Evolutionary conservation across 35 echinoderm and acorn worm genomes (phyloP), one percentile per base, ranked within the genome.

Genomic region (Ophiothrix spiculata): DNA sequence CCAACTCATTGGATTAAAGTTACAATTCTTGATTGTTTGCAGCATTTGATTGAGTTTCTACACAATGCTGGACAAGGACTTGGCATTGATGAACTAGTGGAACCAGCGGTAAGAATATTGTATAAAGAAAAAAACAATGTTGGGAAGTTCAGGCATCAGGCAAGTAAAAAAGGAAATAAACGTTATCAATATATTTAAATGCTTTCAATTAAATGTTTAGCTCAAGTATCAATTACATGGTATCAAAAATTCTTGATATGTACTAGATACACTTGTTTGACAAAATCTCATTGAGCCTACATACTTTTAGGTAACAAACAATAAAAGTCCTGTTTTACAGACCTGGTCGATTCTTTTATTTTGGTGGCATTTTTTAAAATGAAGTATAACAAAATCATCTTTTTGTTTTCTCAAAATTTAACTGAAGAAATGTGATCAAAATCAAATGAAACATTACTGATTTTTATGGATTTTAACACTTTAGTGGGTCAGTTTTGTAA

Each of bases 1-100:
- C n/a, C n/a, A n/a, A n/a, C n/a, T n/a, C n/a, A n/a, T n/a, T n/a
- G n/a, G n/a, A n/a, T n/a, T n/a, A n/a, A n/a, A n/a, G n/a, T n/a
- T n/a, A n/a, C n/a, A n/a, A 39, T 80, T 80, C 35, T 75, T 2
- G n/a, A 75, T 4, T 2, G 21, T 75, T 75, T 69, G 10, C 81
- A 84, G 81, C 81, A 84, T 35, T 37, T 84, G 45, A 84, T 84
- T 42, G 81, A 84, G 56, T 69, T 42, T 64, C 81, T 84, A 31
- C 81, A 84, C 39, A 60, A 54, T 37, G 63, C 35, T 31, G 80
- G 80, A 23, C 39, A 82, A 33, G 81, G 81, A 25, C 81, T 84
- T 21, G 56, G 31, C 10, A 84, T 84, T 15, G 81, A 84, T 64
- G 46, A 84, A 32, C 40, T 84, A 12, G 81, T 84, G 19, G 63